Percentiles rank a stretch among this genome's conserved stretches.
Conservation (phyloP, 2,797 vertebrate genomes). For the Amblyopsis hoosieri region DNA sequence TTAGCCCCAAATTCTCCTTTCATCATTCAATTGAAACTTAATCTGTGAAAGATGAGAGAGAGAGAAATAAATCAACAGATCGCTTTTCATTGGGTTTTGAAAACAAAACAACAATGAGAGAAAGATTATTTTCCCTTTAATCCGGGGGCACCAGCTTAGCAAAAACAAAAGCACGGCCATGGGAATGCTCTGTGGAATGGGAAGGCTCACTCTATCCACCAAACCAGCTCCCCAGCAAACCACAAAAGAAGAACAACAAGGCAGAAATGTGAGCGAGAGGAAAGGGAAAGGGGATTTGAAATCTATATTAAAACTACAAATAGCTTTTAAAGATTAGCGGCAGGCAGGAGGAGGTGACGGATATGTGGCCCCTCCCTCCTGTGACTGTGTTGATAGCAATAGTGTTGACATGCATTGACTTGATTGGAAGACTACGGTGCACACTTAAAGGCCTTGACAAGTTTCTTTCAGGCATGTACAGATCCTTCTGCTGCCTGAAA, state of each 20-base stretch:
- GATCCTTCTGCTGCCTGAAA: conserved; percentile 70
- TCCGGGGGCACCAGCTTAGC: conserved; percentile 74
- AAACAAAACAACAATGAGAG: conserved; percentile 75
- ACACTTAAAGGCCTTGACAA: conserved; percentile 71
- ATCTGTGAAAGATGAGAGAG: conserved; percentile 70
- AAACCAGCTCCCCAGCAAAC: conserved; percentile 59
- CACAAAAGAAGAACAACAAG: conserved; percentile 69
- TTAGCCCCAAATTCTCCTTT: conserved; percentile 56
- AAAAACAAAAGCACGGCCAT: conserved; percentile 75
- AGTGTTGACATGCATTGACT: conserved; percentile 71
- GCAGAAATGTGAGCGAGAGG: conserved; percentile 19
- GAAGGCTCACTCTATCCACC: conserved; percentile 57
- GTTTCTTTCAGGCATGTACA: conserved; percentile 71
- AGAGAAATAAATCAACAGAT: conserved; percentile 71
- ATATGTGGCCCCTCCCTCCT: conserved; percentile 65
- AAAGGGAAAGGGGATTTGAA: conserved; percentile 74
- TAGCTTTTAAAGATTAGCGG: conserved; percentile 82
- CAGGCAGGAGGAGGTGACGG: conserved; percentile 74
- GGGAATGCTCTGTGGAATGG: conserved; percentile 67
- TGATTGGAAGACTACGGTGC: conserved; percentile 66
- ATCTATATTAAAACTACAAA: conserved; percentile 83
- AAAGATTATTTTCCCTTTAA: conserved; percentile 79
- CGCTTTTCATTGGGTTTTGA: conserved; percentile 69
- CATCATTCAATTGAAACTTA: conserved; percentile 73
- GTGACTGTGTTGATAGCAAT: conserved; percentile 73